A percentile compares a stretch with the other conserved stretches of the same genome.
Evolutionary conservation across 1,140 invertebrate genomes (phyloP).

Genomic region (Augochlora pura): DNA sequence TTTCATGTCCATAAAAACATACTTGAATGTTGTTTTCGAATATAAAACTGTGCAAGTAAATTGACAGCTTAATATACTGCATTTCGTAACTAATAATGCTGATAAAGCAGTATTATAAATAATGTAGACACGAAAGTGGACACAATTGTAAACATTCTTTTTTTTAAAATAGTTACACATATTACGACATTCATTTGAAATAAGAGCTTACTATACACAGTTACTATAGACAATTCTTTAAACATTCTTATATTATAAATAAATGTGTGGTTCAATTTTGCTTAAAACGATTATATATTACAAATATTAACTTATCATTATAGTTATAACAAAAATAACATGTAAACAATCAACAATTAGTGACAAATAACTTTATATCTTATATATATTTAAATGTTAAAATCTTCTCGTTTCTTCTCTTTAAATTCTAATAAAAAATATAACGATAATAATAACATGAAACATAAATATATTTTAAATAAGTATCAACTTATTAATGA

Average conservation of each 20-base stretch:
- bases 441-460: slow-evolving; percentile 1
- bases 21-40: neutral
- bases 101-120: neutral
- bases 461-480: neutral
- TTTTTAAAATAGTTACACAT: slow-evolving; percentile 8
- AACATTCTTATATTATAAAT: slow-evolving; percentile 23
- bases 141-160: neutral
- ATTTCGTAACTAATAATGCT: slow-evolving; percentile 16
- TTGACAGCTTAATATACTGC: neutral
- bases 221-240: slow-evolving; percentile 15
- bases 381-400: slow-evolving; percentile 26
- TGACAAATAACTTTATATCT: slow-evolving; percentile 20
- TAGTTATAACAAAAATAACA: slow-evolving; percentile 22
- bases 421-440: neutral
- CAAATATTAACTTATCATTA: slow-evolving; percentile 44
- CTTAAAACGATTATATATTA: slow-evolving; percentile 36
- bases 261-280: slow-evolving; percentile 5
- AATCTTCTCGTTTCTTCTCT: neutral
- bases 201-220: slow-evolving; percentile 11
- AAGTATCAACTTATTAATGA: neutral
- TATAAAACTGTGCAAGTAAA: neutral
- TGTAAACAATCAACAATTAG: slow-evolving; percentile 31
- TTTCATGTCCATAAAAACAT: neutral
- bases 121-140: neutral
- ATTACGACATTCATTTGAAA: slow-evolving; percentile 16